phyloP scores from a whole-genome alignment of 2,797 vertebrate genomes.

The Anas flavirostris region DNA sequence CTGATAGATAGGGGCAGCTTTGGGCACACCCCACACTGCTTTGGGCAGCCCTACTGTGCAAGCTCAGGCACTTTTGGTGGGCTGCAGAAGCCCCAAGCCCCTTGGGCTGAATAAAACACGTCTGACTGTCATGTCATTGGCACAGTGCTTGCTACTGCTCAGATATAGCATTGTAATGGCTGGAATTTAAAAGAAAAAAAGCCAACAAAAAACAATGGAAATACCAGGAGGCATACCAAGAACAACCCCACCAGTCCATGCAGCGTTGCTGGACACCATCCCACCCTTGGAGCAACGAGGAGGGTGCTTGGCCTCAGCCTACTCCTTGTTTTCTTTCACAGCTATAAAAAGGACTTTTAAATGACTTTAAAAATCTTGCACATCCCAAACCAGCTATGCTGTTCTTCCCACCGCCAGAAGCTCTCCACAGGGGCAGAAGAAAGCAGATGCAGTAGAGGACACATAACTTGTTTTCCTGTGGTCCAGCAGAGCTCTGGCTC shows the following conservation, averaged over 20 bases:
- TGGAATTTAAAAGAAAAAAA: not conserved
- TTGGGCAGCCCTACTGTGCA: not conserved
- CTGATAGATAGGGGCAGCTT: not conserved
- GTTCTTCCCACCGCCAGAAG: not conserved
- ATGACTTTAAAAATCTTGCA: not conserved
- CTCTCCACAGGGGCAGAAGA: not conserved
- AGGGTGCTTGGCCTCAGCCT: not conserved
- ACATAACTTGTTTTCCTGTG: not conserved
- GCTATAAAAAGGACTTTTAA: not conserved
- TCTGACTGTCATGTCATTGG: not conserved
- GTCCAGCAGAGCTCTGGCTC: not conserved
- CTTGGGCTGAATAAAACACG: not conserved
- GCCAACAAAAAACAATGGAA: not conserved
- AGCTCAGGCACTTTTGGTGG: not conserved
- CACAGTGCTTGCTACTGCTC: accelerated
- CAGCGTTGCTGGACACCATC: not conserved
- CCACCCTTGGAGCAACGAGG: not conserved
- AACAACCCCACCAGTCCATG: not conserved
- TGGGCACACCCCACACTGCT: not conserved
- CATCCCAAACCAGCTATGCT: not conserved
- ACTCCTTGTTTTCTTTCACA: not conserved
- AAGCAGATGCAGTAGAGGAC: not conserved
- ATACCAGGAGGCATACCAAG: not conserved
- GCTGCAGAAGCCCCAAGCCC: not conserved
- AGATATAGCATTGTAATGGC: not conserved